Percentiles rank a stretch among this genome's conserved stretches.
Evolutionary conservation across 2,888 invertebrate genomes (phyloP).

Genomic region (Bombylius major): DNA sequence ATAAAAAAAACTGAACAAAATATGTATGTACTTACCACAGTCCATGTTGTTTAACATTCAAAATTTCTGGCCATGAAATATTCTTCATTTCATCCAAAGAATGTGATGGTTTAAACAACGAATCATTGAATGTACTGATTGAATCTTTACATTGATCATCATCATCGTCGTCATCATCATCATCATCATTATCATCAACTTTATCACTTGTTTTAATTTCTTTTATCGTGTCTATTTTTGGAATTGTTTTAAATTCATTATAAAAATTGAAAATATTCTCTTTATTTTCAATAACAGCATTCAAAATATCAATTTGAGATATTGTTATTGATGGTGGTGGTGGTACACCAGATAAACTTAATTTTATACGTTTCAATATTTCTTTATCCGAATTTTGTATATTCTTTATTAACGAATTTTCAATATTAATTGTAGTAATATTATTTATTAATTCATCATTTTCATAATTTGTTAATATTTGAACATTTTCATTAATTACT

Average conservation of each 20-base stretch:
- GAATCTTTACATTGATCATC: constrained; percentile 1
- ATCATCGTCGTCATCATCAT: background rate
- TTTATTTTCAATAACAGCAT: constrained; percentile 49
- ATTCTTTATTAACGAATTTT: constrained; percentile 2
- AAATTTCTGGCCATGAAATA: constrained; percentile 47
- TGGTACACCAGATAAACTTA: constrained; percentile 52
- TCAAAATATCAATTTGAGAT: constrained; percentile 49
- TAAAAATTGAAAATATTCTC: constrained; percentile 35
- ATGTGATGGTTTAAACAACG: constrained; percentile 28
- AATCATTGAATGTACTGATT: background rate
- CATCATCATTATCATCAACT: background rate
- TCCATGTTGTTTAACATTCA: constrained; percentile 53
- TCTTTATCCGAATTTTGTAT: constrained; percentile 21
- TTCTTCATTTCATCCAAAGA: constrained; percentile 23
- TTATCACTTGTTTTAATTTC: too few species aligned
- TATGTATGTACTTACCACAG: constrained; percentile 55
- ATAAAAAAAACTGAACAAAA: too few species aligned
- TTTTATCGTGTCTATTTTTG: too few species aligned
- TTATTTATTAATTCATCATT: background rate
- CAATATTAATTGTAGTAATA: background rate
- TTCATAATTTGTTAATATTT: background rate
- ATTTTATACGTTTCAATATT: constrained; percentile 37
- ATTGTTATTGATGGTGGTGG: constrained; percentile 66
- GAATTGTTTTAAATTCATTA: background rate
- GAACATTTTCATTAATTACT: constrained; percentile 2